Evolutionary conservation across 2,888 invertebrate genomes (phyloP), one percentile per base, ranked within the genome.

Genomic region (Cristatella mucedo): DNA sequence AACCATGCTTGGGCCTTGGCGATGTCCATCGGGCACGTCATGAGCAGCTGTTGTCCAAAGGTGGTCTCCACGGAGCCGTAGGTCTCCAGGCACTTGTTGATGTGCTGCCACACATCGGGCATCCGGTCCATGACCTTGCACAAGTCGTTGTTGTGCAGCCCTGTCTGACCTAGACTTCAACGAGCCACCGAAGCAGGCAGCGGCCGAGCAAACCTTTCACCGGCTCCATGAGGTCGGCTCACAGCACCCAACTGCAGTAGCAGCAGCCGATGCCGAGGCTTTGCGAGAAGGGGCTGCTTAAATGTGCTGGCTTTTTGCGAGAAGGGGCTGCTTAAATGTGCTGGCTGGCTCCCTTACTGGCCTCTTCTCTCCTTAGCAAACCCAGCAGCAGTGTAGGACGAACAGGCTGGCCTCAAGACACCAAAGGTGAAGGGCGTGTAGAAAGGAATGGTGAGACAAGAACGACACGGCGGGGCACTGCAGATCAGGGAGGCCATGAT

Each of bases 1-100:
- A 97, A 97, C 95, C 95, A 97, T 13, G 86, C 84, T 69, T 84
- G 74, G 7, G 75, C 74, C 36, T 70, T 71, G 11, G 62, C 80
- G 54, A 57, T 78, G 74, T 76, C 75, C 67, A 74, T 73, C 1
- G 78, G 78, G 55, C 77, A 77, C 2, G 74, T 73, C 39, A 77
- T 64, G 61, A 78, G 77, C 41, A 76, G 67, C 36, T 76, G 63
- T 1, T 78, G 77, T 29, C 77, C 93, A 47, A 95, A 86, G 4
- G 93, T 93, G 48, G 89, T 89, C 69, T 95, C 93, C 41, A 86
- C 82, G n/a, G 89, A 89, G 55, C 86, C 87, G 68, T 91, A 87
- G 1, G 82, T 83, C 67, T 93, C 91, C 31, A 93, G 71, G 69
- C 89, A 91, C 44, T 87, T 82, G 70, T 93, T 93, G 46, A 93